Evolutionary conservation across 2,797 vertebrate species (phyloP).

Genomic region (Nyctibius grandis): DNA sequence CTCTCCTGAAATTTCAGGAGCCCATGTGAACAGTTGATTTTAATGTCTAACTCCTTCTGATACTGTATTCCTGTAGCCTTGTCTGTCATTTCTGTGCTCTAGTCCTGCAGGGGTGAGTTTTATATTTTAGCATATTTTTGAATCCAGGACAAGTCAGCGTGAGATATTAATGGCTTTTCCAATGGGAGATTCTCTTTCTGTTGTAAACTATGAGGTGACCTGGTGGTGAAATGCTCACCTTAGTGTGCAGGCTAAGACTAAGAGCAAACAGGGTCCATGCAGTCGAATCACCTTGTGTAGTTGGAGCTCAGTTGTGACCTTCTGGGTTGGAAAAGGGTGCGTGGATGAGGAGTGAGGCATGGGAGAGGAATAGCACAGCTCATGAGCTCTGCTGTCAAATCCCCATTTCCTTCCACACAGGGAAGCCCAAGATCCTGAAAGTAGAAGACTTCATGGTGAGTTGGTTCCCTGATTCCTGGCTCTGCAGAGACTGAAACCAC

Average conservation of each 20-base stretch:
- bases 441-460: neutral
- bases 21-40: neutral
- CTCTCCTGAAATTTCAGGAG: neutral
- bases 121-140: neutral
- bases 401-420: neutral
- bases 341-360: fast-evolving
- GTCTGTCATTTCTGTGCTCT: neutral
- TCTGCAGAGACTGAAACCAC: neutral
- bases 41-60: neutral
- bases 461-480: neutral
- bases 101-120: neutral
- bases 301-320: neutral
- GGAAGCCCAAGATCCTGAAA: neutral
- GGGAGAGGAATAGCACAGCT: neutral
- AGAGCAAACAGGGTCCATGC: no score
- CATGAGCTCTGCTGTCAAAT: neutral
- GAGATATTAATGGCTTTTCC: neutral
- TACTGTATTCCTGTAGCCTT: neutral
- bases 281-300: neutral
- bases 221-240: neutral
- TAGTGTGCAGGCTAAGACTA: neutral
- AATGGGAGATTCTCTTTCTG: neutral
- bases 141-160: neutral
- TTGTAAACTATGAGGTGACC: neutral
- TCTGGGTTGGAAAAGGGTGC: neutral